Conservation (phyloP, 2,797 vertebrate genomes). For the Lepus oiostolus region DNA sequence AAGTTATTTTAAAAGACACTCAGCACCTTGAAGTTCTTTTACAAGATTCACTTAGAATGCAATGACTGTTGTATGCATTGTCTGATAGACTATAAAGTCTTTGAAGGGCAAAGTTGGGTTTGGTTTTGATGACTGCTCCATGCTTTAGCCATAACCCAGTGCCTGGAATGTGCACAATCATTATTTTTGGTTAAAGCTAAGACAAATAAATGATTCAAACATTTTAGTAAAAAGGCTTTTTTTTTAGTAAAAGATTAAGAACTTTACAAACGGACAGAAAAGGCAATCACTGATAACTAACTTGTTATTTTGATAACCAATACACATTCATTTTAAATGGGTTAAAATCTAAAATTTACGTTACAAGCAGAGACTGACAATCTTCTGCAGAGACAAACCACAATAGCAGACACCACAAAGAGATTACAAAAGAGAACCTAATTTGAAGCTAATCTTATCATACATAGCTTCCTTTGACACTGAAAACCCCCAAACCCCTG, state of each 20-base stretch:
- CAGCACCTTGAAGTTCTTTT: background rate
- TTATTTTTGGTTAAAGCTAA: constrained; percentile 9
- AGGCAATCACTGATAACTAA: background rate
- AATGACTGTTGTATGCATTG: background rate
- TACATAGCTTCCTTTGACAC: constrained; percentile 62
- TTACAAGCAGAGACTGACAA: background rate
- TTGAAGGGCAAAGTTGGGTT: background rate
- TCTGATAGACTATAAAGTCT: background rate
- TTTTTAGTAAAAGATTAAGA: constrained; percentile 20
- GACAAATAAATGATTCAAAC: background rate
- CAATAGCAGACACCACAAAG: background rate
- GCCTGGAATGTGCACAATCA: background rate
- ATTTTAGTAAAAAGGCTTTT: background rate
- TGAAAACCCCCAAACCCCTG: constrained; percentile 8
- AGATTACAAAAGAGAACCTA: constrained; percentile 55
- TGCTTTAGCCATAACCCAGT: background rate
- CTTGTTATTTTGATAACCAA: background rate
- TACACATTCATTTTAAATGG: background rate
- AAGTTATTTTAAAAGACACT: background rate
- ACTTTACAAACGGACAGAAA: background rate
- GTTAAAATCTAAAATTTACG: background rate
- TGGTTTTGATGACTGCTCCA: background rate
- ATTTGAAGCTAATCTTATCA: constrained; percentile 69
- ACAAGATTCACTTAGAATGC: background rate
- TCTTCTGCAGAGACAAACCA: background rate